These are phyloP conservation scores for Takifugu flavidus DNA, from an alignment of 2,113 vertebrate species.

Conservation along the genomic window DNA sequence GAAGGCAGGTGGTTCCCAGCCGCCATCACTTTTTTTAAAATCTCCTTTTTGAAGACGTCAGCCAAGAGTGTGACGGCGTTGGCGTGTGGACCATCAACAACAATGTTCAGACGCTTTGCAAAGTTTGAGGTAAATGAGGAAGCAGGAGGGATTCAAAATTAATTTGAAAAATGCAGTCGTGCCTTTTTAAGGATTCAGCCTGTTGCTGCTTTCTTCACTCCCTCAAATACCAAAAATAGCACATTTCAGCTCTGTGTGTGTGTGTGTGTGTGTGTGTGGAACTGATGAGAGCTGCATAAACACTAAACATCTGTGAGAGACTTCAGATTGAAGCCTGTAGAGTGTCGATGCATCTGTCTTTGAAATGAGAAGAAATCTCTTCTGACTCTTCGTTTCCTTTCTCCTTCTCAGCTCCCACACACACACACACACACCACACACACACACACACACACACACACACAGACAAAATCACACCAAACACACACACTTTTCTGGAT, in stretches of 20 bases:
- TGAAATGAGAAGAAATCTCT: conserved; percentile 29
- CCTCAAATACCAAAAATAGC: conserved; percentile 53
- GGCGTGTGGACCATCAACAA: no score
- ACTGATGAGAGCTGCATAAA: conserved; percentile 57
- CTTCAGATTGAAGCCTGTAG: conserved; percentile 47
- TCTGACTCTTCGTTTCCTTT: conserved; percentile 26
- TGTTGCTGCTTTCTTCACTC: conserved; percentile 44
- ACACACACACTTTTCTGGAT: neutral
- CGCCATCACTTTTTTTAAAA: no score
- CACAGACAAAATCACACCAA: conserved; percentile 3
- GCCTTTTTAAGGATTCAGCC: conserved; percentile 22
- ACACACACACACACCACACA: conserved; percentile 4
- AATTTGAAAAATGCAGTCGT: conserved; percentile 4
- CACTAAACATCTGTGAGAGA: conserved; percentile 62
- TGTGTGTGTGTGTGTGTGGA: conserved; percentile 16
- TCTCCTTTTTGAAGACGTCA: no score
- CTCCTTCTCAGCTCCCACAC: neutral
- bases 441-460: conserved; percentile 5
- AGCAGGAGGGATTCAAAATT: conserved; percentile 3
- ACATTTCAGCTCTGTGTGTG: conserved; percentile 24
- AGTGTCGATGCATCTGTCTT: conserved; percentile 8
- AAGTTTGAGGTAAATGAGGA: conserved; percentile 6
- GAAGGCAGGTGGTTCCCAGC: neutral
- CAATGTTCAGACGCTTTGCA: neutral
- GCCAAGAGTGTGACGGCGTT: no score